Percentiles rank a stretch among this genome's conserved stretches.
phyloP scores from a whole-genome alignment of 2,113 vertebrate genomes.

The Taurulus bubalis region DNA sequence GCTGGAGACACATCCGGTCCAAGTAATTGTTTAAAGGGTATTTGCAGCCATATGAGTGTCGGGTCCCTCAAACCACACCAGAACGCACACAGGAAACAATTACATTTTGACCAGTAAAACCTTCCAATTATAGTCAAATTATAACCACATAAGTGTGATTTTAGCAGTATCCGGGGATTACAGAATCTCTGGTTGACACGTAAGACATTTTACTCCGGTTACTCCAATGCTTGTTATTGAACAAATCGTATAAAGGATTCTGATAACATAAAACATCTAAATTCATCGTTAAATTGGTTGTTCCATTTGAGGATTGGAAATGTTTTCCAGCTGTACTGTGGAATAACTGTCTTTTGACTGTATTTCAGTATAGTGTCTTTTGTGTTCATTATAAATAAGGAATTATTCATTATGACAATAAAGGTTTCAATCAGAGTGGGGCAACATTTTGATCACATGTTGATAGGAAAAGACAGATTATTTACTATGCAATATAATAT shows the following conservation, averaged over 20 bases:
- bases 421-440: not conserved
- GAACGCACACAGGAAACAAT: conserved; percentile 27
- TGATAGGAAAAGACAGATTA: too few species aligned
- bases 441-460: not conserved
- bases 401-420: not conserved
- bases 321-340: not conserved
- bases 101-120: conserved; percentile 36
- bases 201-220: not conserved
- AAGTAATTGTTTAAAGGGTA: conserved; percentile 25
- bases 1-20: conserved; percentile 1
- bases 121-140: conserved; percentile 34
- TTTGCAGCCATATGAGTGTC: not conserved
- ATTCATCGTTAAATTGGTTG: not conserved
- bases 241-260: not conserved
- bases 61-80: conserved; percentile 34
- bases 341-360: not conserved
- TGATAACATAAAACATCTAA: not conserved
- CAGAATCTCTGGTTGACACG: not conserved
- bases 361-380: not conserved
- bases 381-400: not conserved
- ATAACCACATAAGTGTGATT: conserved; percentile 22
- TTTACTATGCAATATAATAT: not conserved
- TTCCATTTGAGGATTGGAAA: not conserved
- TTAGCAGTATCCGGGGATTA: not conserved
- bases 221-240: not conserved